Conservation (phyloP, 1,140 invertebrate genomes). For the Leptinotarsa defecta region DNA sequence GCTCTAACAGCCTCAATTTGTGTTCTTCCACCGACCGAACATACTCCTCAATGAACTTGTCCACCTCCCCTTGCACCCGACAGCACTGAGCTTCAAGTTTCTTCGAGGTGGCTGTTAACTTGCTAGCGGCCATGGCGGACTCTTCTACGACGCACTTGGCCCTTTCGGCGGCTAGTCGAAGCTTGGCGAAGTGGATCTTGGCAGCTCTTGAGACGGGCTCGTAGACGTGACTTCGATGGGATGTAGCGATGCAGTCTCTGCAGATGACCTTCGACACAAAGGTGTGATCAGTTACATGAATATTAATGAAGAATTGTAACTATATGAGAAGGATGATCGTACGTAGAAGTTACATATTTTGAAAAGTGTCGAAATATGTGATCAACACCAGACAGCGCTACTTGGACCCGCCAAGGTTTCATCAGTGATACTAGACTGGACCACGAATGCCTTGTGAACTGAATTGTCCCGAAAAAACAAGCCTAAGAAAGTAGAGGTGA, state of each 20-base stretch:
- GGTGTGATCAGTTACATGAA: too few species aligned
- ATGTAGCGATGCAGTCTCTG: constrained; percentile 60
- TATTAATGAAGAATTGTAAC: too few species aligned
- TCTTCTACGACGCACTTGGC: constrained; percentile 59
- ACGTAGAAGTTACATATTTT: too few species aligned
- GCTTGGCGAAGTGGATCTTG: constrained; percentile 55
- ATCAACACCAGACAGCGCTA: too few species aligned
- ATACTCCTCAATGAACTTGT: constrained; percentile 65
- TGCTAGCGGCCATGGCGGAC: constrained; percentile 46
- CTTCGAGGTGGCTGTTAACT: constrained; percentile 55
- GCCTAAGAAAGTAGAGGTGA: too few species aligned
- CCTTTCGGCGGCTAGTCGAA: constrained; percentile 59
- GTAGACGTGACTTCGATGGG: constrained; percentile 60
- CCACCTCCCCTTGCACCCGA: constrained; percentile 65
- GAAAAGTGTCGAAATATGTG: too few species aligned
- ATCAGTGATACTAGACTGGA: too few species aligned
- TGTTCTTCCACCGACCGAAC: constrained; percentile 66
- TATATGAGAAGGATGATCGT: too few species aligned
- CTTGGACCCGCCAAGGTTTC: too few species aligned
- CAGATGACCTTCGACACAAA: constrained; percentile 53
- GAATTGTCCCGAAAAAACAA: too few species aligned
- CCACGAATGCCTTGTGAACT: too few species aligned
- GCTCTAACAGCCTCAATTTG: constrained; percentile 60
- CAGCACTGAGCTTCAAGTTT: constrained; percentile 59
- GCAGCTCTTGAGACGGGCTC: constrained; percentile 60